These are phyloP conservation scores for Brachionichthys hirsutus DNA, from an alignment of 2,113 vertebrate genomes.

Conservation along the genomic window DNA sequence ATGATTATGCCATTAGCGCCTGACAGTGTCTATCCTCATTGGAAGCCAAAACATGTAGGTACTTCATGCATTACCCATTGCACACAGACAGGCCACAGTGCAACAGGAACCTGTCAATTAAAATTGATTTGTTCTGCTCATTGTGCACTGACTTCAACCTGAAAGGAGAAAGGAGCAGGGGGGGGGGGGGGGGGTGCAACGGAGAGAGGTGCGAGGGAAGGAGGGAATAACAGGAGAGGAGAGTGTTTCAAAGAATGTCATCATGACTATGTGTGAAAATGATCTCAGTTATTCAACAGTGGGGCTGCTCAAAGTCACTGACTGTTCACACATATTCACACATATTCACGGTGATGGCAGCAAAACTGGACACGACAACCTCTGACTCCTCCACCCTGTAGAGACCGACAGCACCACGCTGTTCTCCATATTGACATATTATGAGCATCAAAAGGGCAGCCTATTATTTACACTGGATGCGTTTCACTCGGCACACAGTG, in stretches of 20 bases:
- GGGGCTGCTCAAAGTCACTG: neutral
- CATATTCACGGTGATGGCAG: too few species aligned
- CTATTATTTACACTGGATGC: too few species aligned
- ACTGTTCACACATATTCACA: neutral
- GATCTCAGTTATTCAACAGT: constrained; percentile 3
- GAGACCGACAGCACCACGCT: too few species aligned
- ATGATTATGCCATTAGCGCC: too few species aligned
- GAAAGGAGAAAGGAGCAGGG: too few species aligned
- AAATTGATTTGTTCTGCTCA: constrained; percentile 48
- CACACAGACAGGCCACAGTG: constrained; percentile 47
- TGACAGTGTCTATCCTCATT: constrained; percentile 49
- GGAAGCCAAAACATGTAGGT: constrained; percentile 46
- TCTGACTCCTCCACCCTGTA: too few species aligned
- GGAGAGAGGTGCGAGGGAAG: neutral
- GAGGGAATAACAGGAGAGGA: neutral
- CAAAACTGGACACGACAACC: too few species aligned
- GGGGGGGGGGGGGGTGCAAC: too few species aligned
- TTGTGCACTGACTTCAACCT: constrained; percentile 4
- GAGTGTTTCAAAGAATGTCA: constrained; percentile 8
- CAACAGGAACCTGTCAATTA: constrained; percentile 64
- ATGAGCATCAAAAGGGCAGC: too few species aligned
- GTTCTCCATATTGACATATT: too few species aligned
- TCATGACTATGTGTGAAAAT: constrained; percentile 8
- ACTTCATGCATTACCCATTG: constrained; percentile 54
- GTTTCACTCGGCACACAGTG: too few species aligned